Percentiles rank a stretch among this genome's conserved stretches.
Evolutionary conservation across 2,888 invertebrate species (phyloP).

Genomic region (Sinopyrophorus schimmeli): DNA sequence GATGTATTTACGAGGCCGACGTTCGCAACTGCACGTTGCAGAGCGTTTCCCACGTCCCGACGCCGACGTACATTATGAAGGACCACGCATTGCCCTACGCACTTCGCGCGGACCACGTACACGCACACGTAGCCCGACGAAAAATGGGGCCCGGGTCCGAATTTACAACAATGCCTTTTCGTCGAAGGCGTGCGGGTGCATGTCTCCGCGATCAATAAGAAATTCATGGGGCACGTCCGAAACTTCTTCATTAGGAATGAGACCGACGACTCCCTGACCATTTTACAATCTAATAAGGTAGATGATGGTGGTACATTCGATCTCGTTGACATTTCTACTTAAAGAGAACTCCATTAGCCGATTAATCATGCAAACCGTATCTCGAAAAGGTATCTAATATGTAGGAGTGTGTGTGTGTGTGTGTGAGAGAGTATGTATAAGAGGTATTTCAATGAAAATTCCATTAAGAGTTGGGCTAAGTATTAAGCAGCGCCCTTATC

Average conservation of each 20-base stretch:
- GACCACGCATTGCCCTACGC: slow-evolving; percentile 2
- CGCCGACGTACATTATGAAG: slow-evolving; percentile 25
- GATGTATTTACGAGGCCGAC: slow-evolving; percentile 50
- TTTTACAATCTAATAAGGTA: no score
- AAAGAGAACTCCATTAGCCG: slow-evolving; percentile 14
- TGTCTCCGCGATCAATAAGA: background rate
- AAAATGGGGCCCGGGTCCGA: no score
- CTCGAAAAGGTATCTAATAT: slow-evolving; percentile 1
- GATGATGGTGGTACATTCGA: slow-evolving; percentile 11
- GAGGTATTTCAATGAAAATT: no score
- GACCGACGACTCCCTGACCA: background rate
- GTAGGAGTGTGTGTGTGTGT: no score
- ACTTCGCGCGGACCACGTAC: no score
- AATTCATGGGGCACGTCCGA: background rate
- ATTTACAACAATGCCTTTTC: no score
- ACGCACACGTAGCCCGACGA: no score
- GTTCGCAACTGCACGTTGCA: slow-evolving; percentile 36
- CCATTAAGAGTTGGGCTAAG: no score
- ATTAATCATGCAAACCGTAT: slow-evolving; percentile 20
- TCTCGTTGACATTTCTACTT: background rate
- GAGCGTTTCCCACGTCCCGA: slow-evolving; percentile 26
- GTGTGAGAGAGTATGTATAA: no score
- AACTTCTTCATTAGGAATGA: slow-evolving; percentile 6
- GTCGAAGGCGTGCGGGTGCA: no score
- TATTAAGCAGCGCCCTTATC: no score